phyloP scores from a whole-genome alignment of 2,888 invertebrate species.

The Priocnemis perturbator region DNA sequence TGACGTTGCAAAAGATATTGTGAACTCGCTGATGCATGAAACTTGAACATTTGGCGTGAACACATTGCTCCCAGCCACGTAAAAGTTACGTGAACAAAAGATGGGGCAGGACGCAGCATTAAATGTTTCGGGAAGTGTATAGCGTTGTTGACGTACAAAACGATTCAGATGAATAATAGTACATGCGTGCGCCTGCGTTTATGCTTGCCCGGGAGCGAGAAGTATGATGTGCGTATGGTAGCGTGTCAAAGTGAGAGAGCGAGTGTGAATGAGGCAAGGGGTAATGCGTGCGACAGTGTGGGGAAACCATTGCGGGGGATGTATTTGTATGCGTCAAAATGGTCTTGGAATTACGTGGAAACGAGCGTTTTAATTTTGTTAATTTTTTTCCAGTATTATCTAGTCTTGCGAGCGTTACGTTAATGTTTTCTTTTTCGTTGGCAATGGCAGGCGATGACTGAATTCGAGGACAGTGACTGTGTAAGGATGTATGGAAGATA shows the following conservation, averaged over 20 bases:
- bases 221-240: slow-evolving; percentile 33
- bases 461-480: no score
- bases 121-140: no score
- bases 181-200: slow-evolving; percentile 29
- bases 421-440: slow-evolving; percentile 40
- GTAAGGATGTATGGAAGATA: no score
- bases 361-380: slow-evolving; percentile 53
- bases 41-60: no score
- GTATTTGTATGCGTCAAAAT: slow-evolving; percentile 32
- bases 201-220: slow-evolving; percentile 23
- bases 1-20: no score
- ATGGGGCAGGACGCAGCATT: no score
- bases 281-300: no score
- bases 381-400: slow-evolving; percentile 74
- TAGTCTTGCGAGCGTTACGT: slow-evolving; percentile 67
- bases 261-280: slow-evolving; percentile 22
- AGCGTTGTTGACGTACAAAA: no score
- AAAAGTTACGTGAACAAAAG: no score
- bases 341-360: no score
- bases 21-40: no score
- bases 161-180: slow-evolving; percentile 26
- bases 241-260: slow-evolving; percentile 37
- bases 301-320: slow-evolving; percentile 26
- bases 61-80: no score
- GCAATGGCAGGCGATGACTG: slow-evolving; percentile 11